Percentiles rank a stretch among this genome's conserved stretches.
These are phyloP conservation scores for Psix sp. DNA, from an alignment of 1,140 invertebrate species.

Conservation along the genomic window DNA sequence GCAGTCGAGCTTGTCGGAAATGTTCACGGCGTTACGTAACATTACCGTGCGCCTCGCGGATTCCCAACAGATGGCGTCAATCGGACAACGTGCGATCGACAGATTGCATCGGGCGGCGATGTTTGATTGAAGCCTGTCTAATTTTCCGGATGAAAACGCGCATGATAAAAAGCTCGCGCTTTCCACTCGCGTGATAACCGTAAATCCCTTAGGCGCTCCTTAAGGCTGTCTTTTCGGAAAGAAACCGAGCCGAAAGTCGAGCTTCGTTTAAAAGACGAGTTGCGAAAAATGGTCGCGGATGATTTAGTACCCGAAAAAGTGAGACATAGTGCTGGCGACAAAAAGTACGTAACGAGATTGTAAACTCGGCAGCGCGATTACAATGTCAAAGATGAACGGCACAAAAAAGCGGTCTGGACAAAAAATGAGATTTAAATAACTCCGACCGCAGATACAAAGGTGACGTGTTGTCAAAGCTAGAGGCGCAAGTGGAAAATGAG, in stretches of 20 bases:
- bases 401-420: background rate
- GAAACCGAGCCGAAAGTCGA: too few relatives aligned
- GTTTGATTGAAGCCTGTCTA: too few relatives aligned
- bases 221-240: too few relatives aligned
- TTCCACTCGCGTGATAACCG: too few relatives aligned
- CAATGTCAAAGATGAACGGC: slow-evolving; percentile 5
- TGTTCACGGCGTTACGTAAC: slow-evolving; percentile 18
- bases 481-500: too few relatives aligned
- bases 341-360: slow-evolving; percentile 13
- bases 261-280: too few relatives aligned
- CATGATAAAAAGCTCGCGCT: too few relatives aligned
- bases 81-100: slow-evolving; percentile 12
- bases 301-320: background rate
- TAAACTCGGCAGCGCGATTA: slow-evolving; percentile 7
- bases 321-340: background rate
- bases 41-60: slow-evolving; percentile 15
- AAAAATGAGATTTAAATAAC: slow-evolving; percentile 31
- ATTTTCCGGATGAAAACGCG: too few relatives aligned
- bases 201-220: too few relatives aligned
- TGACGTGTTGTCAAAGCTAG: slow-evolving; percentile 11
- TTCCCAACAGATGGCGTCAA: slow-evolving; percentile 20
- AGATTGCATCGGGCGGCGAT: background rate
- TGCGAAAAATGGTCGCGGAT: too few relatives aligned
- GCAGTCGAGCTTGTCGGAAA: slow-evolving; percentile 24
- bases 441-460: slow-evolving; percentile 9